These are phyloP conservation scores for Thelaira solivaga DNA, from an alignment of 2,888 invertebrate species.

Conservation along the genomic window DNA sequence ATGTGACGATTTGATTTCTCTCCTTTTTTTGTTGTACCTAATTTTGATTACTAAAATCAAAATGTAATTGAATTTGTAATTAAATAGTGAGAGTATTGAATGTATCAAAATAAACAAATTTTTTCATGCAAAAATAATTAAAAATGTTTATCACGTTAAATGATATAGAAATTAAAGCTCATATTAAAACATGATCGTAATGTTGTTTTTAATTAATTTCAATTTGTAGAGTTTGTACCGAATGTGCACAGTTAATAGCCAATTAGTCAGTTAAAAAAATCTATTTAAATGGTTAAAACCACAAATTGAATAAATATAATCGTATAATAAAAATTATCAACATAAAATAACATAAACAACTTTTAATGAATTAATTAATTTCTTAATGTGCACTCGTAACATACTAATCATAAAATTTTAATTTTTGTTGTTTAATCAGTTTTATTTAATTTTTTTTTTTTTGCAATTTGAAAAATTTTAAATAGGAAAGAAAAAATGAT, in stretches of 20 bases:
- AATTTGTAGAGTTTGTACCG: background rate
- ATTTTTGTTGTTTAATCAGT: conserved; percentile 14
- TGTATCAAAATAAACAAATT: too few relatives aligned
- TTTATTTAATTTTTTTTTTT: background rate
- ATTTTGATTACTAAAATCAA: too few relatives aligned
- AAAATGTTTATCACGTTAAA: background rate
- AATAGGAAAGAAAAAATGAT: too few relatives aligned
- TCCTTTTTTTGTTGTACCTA: too few relatives aligned
- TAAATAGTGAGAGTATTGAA: too few relatives aligned
- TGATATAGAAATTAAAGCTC: background rate
- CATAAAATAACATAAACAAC: background rate
- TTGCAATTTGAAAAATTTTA: too few relatives aligned
- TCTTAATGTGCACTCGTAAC: background rate
- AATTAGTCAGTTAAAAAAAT: conserved; percentile 24
- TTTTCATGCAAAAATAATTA: background rate
- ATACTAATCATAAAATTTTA: background rate
- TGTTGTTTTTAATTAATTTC: background rate
- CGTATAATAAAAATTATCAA: conserved; percentile 19
- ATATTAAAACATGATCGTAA: background rate
- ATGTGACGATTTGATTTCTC: too few relatives aligned
- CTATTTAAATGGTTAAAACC: conserved; percentile 26
- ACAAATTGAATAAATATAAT: background rate
- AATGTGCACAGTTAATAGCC: background rate
- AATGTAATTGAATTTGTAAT: too few relatives aligned
- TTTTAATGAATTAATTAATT: conserved; percentile 50